A percentile compares a stretch with the other conserved stretches of the same genome.
These are phyloP conservation scores for Fulica atra DNA, from an alignment of 2,113 vertebrate genomes.

Conservation along the genomic window DNA sequence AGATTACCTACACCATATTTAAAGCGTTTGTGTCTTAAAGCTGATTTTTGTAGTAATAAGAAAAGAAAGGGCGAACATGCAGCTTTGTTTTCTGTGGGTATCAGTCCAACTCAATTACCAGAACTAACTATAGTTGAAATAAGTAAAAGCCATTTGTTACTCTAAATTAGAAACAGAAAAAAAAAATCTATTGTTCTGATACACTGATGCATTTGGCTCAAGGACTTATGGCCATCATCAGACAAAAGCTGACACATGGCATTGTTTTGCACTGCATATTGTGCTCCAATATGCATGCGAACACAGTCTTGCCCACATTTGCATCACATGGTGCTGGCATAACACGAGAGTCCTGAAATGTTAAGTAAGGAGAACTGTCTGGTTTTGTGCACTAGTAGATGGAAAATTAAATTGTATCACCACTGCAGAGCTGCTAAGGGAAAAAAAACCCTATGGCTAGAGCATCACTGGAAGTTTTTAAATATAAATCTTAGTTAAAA, in stretches of 20 bases:
- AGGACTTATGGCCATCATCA: neutral
- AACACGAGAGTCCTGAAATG: neutral
- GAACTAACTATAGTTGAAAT: neutral
- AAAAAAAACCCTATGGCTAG: neutral
- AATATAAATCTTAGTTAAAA: neutral
- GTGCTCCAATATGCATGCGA: neutral
- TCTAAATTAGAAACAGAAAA: neutral
- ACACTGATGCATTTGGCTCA: neutral
- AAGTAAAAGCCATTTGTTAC: neutral
- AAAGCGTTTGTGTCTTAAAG: neutral
- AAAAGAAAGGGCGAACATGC: neutral
- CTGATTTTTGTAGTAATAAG: neutral
- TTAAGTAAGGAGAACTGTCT: neutral
- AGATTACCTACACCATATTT: neutral
- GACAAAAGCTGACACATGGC: neutral
- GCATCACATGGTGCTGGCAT: neutral
- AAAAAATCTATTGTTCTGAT: neutral
- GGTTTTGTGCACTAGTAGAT: neutral
- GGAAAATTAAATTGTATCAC: neutral
- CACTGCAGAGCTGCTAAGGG: neutral
- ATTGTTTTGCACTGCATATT: neutral
- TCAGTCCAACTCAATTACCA: neutral
- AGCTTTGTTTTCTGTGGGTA: neutral
- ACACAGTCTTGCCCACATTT: neutral
- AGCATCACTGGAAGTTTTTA: neutral